Conservation (phyloP, 2,888 invertebrate genomes). For the Lottia scabra region DNA sequence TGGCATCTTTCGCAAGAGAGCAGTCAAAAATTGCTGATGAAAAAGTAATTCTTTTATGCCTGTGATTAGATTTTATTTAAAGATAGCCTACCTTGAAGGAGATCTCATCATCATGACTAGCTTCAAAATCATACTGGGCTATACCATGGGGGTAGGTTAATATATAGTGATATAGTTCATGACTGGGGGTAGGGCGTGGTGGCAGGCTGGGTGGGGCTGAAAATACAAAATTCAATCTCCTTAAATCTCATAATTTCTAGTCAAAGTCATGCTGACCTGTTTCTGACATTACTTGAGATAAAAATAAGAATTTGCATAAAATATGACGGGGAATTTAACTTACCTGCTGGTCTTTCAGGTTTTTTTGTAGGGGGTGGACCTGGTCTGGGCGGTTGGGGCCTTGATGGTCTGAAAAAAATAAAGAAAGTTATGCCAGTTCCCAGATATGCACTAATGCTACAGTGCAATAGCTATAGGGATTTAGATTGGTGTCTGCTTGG, state of each 20-base stretch:
- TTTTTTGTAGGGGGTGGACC: neutral
- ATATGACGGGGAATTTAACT: too few species aligned
- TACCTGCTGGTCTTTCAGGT: conserved; percentile 12
- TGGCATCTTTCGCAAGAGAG: too few species aligned
- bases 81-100: conserved; percentile 73
- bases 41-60: too few species aligned
- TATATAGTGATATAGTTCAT: conserved; percentile 61
- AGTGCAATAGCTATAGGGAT: too few species aligned
- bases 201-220: conserved; percentile 45
- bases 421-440: neutral
- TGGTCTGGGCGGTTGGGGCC: conserved; percentile 28
- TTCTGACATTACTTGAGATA: too few species aligned
- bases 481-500: too few species aligned
- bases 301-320: too few species aligned
- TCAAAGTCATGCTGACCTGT: too few species aligned
- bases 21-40: too few species aligned
- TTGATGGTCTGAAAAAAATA: conserved; percentile 20
- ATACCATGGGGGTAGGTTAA: conserved; percentile 76
- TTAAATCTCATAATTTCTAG: too few species aligned
- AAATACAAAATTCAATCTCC: neutral
- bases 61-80: too few species aligned
- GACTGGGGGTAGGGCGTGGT: conserved; percentile 56
- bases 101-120: conserved; percentile 82
- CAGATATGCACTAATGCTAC: too few species aligned
- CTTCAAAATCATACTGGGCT: conserved; percentile 83